Evolutionary conservation across 2,113 vertebrate genomes (phyloP).

Genomic region (Tympanuchus pallidicinctus): DNA sequence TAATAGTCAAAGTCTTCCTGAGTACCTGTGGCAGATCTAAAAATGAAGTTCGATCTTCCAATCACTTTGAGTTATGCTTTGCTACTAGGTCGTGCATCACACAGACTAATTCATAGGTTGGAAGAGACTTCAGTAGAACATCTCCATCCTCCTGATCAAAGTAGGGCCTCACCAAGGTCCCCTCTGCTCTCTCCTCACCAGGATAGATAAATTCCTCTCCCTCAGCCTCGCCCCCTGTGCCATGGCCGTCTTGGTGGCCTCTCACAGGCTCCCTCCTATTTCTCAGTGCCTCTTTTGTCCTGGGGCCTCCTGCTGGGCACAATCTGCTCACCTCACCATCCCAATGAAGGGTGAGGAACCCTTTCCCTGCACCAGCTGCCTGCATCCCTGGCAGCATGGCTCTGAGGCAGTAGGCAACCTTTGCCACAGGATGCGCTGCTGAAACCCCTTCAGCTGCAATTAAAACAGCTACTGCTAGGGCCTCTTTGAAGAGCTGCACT

Average conservation of each 20-base stretch:
- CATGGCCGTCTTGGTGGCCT: too few species aligned
- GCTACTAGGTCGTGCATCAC: background rate
- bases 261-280: background rate
- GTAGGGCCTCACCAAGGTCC: background rate
- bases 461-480: background rate
- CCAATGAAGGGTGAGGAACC: background rate
- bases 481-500: background rate
- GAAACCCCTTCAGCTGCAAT: background rate
- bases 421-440: background rate
- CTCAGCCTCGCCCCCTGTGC: background rate
- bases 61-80: slow-evolving; percentile 17
- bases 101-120: background rate
- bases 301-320: too few species aligned
- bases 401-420: too few species aligned
- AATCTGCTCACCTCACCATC: background rate
- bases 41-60: background rate
- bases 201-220: background rate
- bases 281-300: background rate
- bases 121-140: background rate
- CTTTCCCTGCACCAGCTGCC: background rate
- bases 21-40: slow-evolving; percentile 18
- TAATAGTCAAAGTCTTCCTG: background rate
- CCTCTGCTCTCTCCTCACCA: background rate
- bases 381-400: background rate
- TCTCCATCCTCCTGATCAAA: background rate